Conservation (phyloP, 2,888 invertebrate genomes). For the Coremacera marginata region DNA sequence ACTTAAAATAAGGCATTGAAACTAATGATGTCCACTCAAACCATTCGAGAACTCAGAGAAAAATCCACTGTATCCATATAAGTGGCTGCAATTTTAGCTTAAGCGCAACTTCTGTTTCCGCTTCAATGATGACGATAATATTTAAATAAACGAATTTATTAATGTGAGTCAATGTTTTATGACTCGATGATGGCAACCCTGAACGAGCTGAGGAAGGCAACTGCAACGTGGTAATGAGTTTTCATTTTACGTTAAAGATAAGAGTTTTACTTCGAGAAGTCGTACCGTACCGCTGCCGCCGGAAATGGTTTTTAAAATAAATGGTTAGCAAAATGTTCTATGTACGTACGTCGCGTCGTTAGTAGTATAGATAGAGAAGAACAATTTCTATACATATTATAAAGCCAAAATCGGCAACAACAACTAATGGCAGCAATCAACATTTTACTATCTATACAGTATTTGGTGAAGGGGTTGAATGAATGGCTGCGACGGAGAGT, state of each 20-base stretch:
- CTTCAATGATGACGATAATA: conserved; percentile 25
- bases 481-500: conserved; percentile 25
- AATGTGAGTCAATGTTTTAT: not conserved
- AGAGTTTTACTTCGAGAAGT: conserved; percentile 44
- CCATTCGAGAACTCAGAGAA: no score
- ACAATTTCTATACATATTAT: conserved; percentile 24
- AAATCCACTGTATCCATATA: no score
- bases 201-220: not conserved
- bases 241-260: conserved; percentile 61
- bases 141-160: conserved; percentile 14
- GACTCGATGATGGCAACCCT: conserved; percentile 47
- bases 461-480: conserved; percentile 32
- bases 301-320: conserved; percentile 34
- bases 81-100: not conserved
- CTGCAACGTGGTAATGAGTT: conserved; percentile 62
- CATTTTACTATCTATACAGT: conserved; percentile 47
- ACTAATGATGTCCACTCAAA: no score
- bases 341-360: conserved; percentile 22
- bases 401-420: conserved; percentile 24
- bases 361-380: conserved; percentile 28
- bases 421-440: conserved; percentile 50
- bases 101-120: conserved; percentile 35
- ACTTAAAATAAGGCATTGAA: no score
- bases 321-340: conserved; percentile 14
- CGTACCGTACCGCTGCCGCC: conserved; percentile 11